Percentiles rank a stretch among this genome's conserved stretches.
These are phyloP conservation scores for Drosophila suzukii DNA, from an alignment of 1,140 invertebrate species.

Conservation along the genomic window DNA sequence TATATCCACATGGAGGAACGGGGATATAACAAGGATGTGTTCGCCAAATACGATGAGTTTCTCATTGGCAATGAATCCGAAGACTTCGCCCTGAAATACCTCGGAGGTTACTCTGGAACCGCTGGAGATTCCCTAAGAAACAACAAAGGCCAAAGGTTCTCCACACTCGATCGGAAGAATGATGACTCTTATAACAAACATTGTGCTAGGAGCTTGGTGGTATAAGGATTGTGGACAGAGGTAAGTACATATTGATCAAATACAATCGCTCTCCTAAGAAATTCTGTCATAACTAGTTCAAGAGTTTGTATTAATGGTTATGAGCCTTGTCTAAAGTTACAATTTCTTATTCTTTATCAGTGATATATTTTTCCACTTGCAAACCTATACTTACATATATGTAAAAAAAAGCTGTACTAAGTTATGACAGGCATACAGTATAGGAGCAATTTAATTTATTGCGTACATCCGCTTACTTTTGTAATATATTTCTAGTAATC, in stretches of 20 bases:
- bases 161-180: conserved; percentile 43
- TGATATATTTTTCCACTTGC: too few species aligned
- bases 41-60: conserved; percentile 44
- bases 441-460: not conserved
- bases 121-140: conserved; percentile 33
- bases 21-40: not conserved
- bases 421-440: not conserved
- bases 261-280: not conserved
- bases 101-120: conserved; percentile 25
- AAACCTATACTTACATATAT: too few species aligned
- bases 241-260: conserved; percentile 1
- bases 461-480: not conserved
- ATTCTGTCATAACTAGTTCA: not conserved
- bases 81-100: conserved; percentile 7
- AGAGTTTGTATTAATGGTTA: too few species aligned
- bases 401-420: too few species aligned
- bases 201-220: conserved; percentile 50
- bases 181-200: not conserved
- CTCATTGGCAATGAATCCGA: conserved; percentile 27
- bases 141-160: conserved; percentile 24
- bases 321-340: too few species aligned
- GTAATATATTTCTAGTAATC: conserved; percentile 10
- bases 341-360: too few species aligned
- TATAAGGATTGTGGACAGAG: not conserved
- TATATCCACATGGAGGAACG: conserved; percentile 28